Conservation (phyloP, 2,888 invertebrate genomes). For the Tubulanus polymorphus region DNA sequence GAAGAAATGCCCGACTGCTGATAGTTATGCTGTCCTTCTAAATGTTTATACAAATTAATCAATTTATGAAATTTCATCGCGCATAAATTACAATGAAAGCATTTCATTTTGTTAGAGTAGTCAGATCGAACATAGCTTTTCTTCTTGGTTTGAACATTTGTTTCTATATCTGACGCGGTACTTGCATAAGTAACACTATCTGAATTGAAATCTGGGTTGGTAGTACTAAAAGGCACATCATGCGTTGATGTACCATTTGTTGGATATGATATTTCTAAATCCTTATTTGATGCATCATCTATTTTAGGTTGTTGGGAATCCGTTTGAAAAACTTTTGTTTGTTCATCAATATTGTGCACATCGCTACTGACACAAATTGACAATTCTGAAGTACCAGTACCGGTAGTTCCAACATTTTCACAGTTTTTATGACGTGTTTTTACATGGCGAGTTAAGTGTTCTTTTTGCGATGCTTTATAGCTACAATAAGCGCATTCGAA, state of each 20-base stretch:
- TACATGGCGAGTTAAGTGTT: constrained; percentile 45
- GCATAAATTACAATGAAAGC: constrained; percentile 49
- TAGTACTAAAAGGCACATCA: no score
- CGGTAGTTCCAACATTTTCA: not conserved
- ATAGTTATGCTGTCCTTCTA: constrained; percentile 41
- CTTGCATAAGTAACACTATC: not conserved
- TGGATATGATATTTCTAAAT: no score
- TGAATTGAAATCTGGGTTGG: no score
- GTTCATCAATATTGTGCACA: not conserved
- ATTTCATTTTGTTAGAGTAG: constrained; percentile 39
- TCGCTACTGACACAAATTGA: not conserved
- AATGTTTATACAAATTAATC: constrained; percentile 49
- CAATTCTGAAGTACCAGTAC: not conserved
- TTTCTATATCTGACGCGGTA: not conserved
- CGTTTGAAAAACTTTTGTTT: not conserved
- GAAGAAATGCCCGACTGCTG: constrained; percentile 29
- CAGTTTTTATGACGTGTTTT: constrained; percentile 34
- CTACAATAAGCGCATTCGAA: constrained; percentile 44
- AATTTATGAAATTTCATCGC: constrained; percentile 49
- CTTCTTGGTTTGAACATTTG: not conserved
- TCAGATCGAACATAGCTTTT: constrained; percentile 27
- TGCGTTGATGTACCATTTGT: no score
- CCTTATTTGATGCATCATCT: no score
- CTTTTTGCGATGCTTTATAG: constrained; percentile 45
- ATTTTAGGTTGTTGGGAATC: no score